These are phyloP conservation scores for Eufriesea mexicana DNA, from an alignment of 1,140 invertebrate species.

Conservation along the genomic window DNA sequence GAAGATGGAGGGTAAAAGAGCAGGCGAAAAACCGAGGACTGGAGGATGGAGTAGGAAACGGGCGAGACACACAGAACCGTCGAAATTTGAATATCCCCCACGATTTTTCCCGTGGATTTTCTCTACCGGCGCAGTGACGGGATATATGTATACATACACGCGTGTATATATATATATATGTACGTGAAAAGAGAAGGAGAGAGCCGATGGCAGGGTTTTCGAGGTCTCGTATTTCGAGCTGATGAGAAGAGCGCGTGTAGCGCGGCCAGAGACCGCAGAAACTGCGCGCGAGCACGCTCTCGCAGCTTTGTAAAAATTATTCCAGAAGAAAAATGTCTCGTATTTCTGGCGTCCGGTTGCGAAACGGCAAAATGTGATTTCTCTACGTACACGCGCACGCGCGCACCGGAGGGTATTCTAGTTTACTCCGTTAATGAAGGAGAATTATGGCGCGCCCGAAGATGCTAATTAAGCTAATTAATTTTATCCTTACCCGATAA, in stretches of 20 bases:
- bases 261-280: conserved; percentile 32
- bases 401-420: conserved; percentile 26
- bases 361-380: conserved; percentile 41
- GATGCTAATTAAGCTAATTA: conserved; percentile 68
- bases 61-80: background rate
- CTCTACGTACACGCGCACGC: background rate
- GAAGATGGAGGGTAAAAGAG: conserved; percentile 16
- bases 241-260: conserved; percentile 52
- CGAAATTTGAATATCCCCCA: conserved; percentile 37
- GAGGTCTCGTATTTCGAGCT: conserved; percentile 50
- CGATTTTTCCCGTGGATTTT: conserved; percentile 37
- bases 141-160: no score
- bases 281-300: conserved; percentile 3
- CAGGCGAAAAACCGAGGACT: background rate
- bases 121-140: no score
- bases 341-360: conserved; percentile 56
- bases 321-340: conserved; percentile 60
- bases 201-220: conserved; percentile 28
- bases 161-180: no score
- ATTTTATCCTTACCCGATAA: conserved; percentile 52
- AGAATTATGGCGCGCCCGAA: conserved; percentile 57
- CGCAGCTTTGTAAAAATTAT: conserved; percentile 63
- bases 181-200: background rate
- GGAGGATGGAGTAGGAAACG: background rate
- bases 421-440: conserved; percentile 65